phyloP scores from a whole-genome alignment of 2,888 invertebrate species.

The Eristalinus sepulchralis region DNA sequence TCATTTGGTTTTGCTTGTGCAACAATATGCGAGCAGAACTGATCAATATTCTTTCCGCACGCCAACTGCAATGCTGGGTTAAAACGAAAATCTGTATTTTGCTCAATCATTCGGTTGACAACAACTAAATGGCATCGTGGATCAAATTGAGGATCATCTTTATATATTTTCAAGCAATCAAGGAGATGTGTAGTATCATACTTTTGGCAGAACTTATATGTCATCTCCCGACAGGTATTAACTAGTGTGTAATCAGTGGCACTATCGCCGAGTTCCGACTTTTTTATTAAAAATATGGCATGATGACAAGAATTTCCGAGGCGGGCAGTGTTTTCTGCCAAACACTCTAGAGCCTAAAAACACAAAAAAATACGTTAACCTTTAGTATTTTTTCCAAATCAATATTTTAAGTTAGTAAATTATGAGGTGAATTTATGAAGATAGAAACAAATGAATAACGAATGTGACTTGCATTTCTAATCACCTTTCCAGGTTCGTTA shows the following conservation, averaged over 20 bases:
- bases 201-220: conserved; percentile 90
- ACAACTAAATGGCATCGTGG: conserved; percentile 91
- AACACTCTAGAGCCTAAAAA: conserved; percentile 89
- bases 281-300: conserved; percentile 91
- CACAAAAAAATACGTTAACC: neutral
- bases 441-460: conserved; percentile 9
- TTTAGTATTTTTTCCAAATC: neutral
- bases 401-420: neutral
- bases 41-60: conserved; percentile 91
- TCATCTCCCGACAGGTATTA: conserved; percentile 92
- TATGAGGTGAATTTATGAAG: neutral
- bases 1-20: conserved; percentile 84
- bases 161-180: conserved; percentile 89
- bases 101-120: conserved; percentile 93
- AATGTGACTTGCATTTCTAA: conserved; percentile 78
- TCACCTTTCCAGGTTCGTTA: conserved; percentile 84
- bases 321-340: conserved; percentile 85
- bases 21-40: conserved; percentile 84
- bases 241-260: conserved; percentile 92
- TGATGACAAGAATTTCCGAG: conserved; percentile 88
- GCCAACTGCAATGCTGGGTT: conserved; percentile 91
- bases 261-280: conserved; percentile 92
- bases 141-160: conserved; percentile 90
- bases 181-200: conserved; percentile 86
- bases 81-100: conserved; percentile 93